Evolutionary conservation across 1,140 invertebrate genomes (phyloP).

Genomic region (Lasioglossum baleicum): DNA sequence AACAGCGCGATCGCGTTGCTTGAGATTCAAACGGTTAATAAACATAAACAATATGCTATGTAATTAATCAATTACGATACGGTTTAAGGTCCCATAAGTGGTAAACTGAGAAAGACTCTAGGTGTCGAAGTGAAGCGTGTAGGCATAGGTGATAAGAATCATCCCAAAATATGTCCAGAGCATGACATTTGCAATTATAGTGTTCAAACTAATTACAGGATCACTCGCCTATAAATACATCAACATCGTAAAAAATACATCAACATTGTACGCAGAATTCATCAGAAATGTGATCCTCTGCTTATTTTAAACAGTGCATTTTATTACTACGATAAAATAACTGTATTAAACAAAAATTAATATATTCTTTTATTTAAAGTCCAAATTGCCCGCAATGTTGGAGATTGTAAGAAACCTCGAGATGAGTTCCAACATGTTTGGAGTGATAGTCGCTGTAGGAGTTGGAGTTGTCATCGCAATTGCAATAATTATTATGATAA

Average conservation of each 20-base stretch:
- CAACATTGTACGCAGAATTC: too few relatives aligned
- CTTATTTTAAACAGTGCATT: too few relatives aligned
- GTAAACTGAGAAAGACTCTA: conserved; percentile 81
- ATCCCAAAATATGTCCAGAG: conserved; percentile 30
- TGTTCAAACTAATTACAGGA: too few relatives aligned
- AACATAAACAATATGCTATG: too few relatives aligned
- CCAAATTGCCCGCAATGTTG: conserved; percentile 82
- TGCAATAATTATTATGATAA: conserved; percentile 97
- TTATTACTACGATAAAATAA: too few relatives aligned
- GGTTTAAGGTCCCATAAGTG: conserved; percentile 83
- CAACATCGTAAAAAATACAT: too few relatives aligned
- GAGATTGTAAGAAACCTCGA: conserved; percentile 68
- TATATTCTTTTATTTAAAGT: conserved; percentile 77
- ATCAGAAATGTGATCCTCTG: too few relatives aligned
- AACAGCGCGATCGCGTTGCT: too few relatives aligned
- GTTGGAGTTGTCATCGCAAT: too few relatives aligned
- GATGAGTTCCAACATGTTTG: conserved; percentile 77
- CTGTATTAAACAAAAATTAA: background rate
- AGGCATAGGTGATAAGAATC: conserved; percentile 90
- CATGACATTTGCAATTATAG: too few relatives aligned
- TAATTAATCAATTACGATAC: conserved; percentile 37
- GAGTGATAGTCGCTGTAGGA: conserved; percentile 81
- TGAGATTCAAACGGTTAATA: too few relatives aligned
- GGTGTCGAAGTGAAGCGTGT: conserved; percentile 85
- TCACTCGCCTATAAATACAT: too few relatives aligned